Conservation (phyloP, 2,113 vertebrate genomes). For the Dendrocopos noguchii region DNA sequence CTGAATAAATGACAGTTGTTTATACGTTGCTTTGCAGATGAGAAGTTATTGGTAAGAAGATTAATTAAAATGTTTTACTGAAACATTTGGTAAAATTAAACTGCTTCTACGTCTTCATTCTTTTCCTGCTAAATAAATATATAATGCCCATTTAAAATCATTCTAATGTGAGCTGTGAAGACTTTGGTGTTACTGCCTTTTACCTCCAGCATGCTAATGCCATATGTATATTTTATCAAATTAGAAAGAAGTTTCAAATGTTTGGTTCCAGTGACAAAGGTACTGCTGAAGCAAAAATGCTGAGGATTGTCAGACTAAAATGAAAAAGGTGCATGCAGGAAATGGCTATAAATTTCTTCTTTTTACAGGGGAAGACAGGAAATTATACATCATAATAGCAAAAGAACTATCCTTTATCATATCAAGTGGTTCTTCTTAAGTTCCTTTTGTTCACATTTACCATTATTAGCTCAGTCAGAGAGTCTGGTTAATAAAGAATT, state of each 20-base stretch:
- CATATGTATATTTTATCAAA: slow-evolving; percentile 59
- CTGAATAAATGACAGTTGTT: background rate
- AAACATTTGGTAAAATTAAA: slow-evolving; percentile 30
- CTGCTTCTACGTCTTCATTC: background rate
- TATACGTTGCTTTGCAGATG: background rate
- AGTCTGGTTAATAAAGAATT: slow-evolving; percentile 60
- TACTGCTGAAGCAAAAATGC: slow-evolving; percentile 24
- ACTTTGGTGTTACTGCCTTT: slow-evolving; percentile 44
- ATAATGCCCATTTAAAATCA: slow-evolving; percentile 37
- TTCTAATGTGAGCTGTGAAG: slow-evolving; percentile 5
- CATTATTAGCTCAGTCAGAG: slow-evolving; percentile 51
- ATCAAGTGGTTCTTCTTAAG: slow-evolving; percentile 67
- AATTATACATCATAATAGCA: slow-evolving; percentile 63
- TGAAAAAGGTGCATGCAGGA: slow-evolving; percentile 53
- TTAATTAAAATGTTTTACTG: slow-evolving; percentile 35
- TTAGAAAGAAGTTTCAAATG: slow-evolving; percentile 56
- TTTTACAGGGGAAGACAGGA: slow-evolving; percentile 64
- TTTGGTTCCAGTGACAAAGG: slow-evolving; percentile 37
- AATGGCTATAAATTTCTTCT: slow-evolving; percentile 67
- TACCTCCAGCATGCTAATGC: slow-evolving; percentile 5
- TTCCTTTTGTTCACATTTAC: slow-evolving; percentile 63
- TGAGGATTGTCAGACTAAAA: slow-evolving; percentile 58
- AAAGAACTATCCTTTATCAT: slow-evolving; percentile 69
- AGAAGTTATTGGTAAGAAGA: background rate
- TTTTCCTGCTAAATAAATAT: slow-evolving; percentile 39